These are phyloP conservation scores for Palythoa grandis DNA, from an alignment of 92 coral and sea anemone species.

Conservation along the genomic window DNA sequence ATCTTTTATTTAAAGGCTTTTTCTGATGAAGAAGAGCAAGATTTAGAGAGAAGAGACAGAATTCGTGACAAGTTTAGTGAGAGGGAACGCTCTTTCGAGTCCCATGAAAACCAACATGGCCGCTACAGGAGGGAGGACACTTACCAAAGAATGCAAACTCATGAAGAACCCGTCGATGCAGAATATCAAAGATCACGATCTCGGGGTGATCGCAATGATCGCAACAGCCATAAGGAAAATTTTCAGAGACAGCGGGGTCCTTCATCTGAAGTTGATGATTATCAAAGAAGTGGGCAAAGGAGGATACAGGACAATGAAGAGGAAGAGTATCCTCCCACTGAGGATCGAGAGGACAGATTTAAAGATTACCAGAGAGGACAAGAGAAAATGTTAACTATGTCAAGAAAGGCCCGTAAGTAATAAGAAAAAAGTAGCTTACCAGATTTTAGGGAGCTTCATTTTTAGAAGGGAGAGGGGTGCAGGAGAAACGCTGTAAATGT, in stretches of 20 bases:
- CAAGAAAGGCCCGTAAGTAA: constrained; percentile 34
- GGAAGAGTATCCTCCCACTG: constrained; percentile 56
- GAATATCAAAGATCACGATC: constrained; percentile 29
- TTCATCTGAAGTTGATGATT: constrained; percentile 47
- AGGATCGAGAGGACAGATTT: constrained; percentile 63
- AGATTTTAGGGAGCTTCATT: neutral
- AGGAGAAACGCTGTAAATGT: too few relatives aligned
- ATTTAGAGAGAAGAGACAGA: constrained; percentile 19
- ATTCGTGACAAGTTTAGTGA: constrained; percentile 16
- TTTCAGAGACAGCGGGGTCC: constrained; percentile 42
- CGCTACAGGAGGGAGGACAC: constrained; percentile 27
- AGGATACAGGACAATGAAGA: constrained; percentile 67
- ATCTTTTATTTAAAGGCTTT: neutral
- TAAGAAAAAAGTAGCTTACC: too few relatives aligned
- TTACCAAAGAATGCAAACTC: neutral
- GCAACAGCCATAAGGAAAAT: constrained; percentile 21
- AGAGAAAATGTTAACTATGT: constrained; percentile 22
- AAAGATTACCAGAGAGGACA: constrained; percentile 61
- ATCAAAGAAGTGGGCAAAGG: constrained; percentile 60
- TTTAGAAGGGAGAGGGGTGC: too few relatives aligned
- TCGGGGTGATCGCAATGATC: constrained; percentile 25
- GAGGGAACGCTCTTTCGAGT: constrained; percentile 10
- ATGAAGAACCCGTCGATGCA: constrained; percentile 17
- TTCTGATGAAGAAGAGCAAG: constrained; percentile 27
- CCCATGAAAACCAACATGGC: constrained; percentile 13